Evolutionary conservation across 1,140 invertebrate genomes (phyloP), one percentile per base, ranked within the genome.

Genomic region (Leptinotarsa undecemlineata): DNA sequence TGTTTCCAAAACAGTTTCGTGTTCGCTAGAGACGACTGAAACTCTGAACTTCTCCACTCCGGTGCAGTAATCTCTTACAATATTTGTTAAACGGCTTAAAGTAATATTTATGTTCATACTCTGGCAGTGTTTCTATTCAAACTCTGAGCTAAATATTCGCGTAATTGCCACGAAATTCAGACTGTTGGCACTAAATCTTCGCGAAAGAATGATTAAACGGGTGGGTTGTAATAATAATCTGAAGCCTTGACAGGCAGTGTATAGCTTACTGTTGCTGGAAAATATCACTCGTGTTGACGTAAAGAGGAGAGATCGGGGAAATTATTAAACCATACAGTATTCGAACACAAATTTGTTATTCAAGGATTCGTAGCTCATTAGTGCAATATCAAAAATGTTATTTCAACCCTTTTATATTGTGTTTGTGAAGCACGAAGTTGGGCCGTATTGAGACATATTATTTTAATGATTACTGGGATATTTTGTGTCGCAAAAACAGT

Each of bases 31-130:
- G 17, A n/a, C 51, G 14, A 57, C 66, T 15, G 19, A 68, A 68
- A 68, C 66, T 68, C 42, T 33, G 11, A 42, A 68, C 66, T 68
- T 68, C 26, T 42, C 66, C 23, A 68, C 66, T 68, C 33, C 23
- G 66, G 42, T 19, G 42, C n/a, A n/a, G 66, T 68, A 68, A 68
- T 68, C 66, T 68, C 66, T 68, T 48, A 68, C 33, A 68, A 68
- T 68, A 68, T 68, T 68, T 68, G 66, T 68, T 68, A 68, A 68
- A 68, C 66, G 42, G 66, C 66, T 68, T 68, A 68, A 48, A 68
- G 66, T 68, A 68, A 68, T 68, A 68, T 68, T 68, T 68, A 68
- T 68, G 66, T 68, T 68, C 33, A 33, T 68, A 66, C 21, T 19
- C 63, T 66, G 63, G 26, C 20, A 33, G 15, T 68, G n/a, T 68